A percentile compares a stretch with the other conserved stretches of the same genome.
These are phyloP conservation scores for Euura lappo DNA, from an alignment of 1,140 invertebrate species.

Conservation along the genomic window DNA sequence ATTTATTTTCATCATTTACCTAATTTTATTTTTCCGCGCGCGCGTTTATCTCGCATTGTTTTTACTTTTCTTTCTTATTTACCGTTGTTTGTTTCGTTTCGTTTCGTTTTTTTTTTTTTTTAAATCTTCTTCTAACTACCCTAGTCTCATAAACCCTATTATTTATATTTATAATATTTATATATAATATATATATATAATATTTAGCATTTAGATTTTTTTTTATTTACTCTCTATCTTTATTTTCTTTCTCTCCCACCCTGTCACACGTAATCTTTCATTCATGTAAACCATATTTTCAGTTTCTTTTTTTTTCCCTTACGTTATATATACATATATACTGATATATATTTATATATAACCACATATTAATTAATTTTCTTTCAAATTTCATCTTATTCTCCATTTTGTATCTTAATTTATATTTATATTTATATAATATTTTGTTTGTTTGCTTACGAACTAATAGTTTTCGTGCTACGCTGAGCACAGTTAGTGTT, in stretches of 20 bases:
- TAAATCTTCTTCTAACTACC: slow-evolving; percentile 47
- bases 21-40: slow-evolving; percentile 24
- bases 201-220: slow-evolving; percentile 57
- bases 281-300: no score
- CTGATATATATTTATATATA: slow-evolving; percentile 45
- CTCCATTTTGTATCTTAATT: background rate
- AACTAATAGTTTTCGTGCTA: slow-evolving; percentile 61
- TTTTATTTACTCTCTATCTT: slow-evolving; percentile 34
- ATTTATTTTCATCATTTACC: slow-evolving; percentile 20
- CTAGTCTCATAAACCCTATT: slow-evolving; percentile 62
- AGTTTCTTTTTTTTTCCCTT: slow-evolving; percentile 20
- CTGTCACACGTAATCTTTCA: slow-evolving; percentile 42
- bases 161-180: slow-evolving; percentile 61
- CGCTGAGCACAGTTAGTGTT: slow-evolving; percentile 47
- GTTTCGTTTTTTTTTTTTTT: background rate
- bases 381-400: no score
- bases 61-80: slow-evolving; percentile 29
- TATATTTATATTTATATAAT: slow-evolving; percentile 51
- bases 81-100: slow-evolving; percentile 1
- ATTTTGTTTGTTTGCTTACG: slow-evolving; percentile 61
- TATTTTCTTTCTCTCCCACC: slow-evolving; percentile 41
- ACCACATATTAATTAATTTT: no score
- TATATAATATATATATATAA: slow-evolving; percentile 56
- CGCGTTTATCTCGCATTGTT: slow-evolving; percentile 26
- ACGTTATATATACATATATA: slow-evolving; percentile 58